Evolutionary conservation across 2,888 invertebrate genomes (phyloP), one percentile per base, ranked within the genome.

Genomic region (Nudaria mundana): DNA sequence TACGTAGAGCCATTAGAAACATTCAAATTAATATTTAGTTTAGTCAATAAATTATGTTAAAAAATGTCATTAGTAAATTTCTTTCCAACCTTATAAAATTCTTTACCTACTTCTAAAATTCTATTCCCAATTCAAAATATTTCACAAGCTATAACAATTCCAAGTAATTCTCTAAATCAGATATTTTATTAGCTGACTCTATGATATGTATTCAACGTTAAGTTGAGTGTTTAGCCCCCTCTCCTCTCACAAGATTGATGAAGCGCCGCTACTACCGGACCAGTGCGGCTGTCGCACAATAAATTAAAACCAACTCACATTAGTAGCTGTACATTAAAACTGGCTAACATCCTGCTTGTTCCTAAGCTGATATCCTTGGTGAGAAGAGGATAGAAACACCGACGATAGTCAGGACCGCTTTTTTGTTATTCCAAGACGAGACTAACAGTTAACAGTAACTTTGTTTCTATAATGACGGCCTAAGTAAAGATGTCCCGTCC

Each of bases 271-370:
- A 73, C 71, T 66, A 48, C 62, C 66, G 68, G 73, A 71, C 75
- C 71, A 67, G 66, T 64, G 68, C 83, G 84, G 83, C 84, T 86
- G 86, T 86, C 81, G 77, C 76, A 74, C 81, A 64, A 86, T 87
- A 86, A 87, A 87, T 87, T 87, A 86, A 81, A 81, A 78, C 71
- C 73, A 71, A 78, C 78, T 81, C 78, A 72, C 78, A 79, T 81
- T 81, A 79, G 71, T 72, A 66, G 77, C 66, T 63, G 69, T 65
- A 76, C 73, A 74, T 76, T 76, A 72, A 80, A 81, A 78, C 74
- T 54, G 54, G 66, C 66, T 50, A 63, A 70, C 71, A 71, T 82
- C 82, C 75, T 66, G 62, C 76, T 86, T 77, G 48, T 66, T 72
- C 80, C 59, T 66, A 57, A 53, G 38, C 51, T 30, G 46, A 53